phyloP scores from a whole-genome alignment of 1,140 invertebrate species.

The Drosophila kepulauana region DNA sequence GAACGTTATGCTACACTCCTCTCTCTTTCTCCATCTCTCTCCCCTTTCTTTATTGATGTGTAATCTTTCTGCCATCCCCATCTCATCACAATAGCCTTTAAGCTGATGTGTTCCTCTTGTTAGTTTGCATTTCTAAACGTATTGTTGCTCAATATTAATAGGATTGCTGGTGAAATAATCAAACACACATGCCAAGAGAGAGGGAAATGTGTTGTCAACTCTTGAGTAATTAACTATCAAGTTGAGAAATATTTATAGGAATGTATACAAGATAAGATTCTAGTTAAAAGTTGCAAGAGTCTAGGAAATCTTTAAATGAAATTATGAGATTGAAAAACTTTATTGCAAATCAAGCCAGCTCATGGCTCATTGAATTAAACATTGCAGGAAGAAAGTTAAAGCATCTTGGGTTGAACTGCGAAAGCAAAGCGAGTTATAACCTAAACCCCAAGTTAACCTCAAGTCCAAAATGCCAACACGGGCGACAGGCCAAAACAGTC shows the following conservation, averaged over 20 bases:
- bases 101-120: too few relatives aligned
- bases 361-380: slow-evolving; percentile 20
- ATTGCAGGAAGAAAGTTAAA: slow-evolving; percentile 34
- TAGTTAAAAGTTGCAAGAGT: slow-evolving; percentile 5
- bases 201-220: slow-evolving; percentile 46
- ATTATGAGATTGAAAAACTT: slow-evolving; percentile 2
- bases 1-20: neutral
- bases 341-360: slow-evolving; percentile 11
- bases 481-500: slow-evolving; percentile 13
- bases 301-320: neutral
- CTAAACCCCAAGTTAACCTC: slow-evolving; percentile 25
- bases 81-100: too few relatives aligned
- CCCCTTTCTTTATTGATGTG: neutral
- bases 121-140: neutral
- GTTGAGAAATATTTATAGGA: neutral
- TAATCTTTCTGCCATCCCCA: too few relatives aligned
- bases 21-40: too few relatives aligned
- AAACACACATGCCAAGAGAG: neutral
- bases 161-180: slow-evolving; percentile 63
- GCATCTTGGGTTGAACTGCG: slow-evolving; percentile 12
- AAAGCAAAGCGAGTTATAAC: slow-evolving; percentile 26
- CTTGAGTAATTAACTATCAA: slow-evolving; percentile 33
- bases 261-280: too few relatives aligned
- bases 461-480: slow-evolving; percentile 25
- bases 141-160: slow-evolving; percentile 64